These are phyloP conservation scores for Alectura lathami DNA, from an alignment of 2,113 vertebrate species.

Conservation along the genomic window DNA sequence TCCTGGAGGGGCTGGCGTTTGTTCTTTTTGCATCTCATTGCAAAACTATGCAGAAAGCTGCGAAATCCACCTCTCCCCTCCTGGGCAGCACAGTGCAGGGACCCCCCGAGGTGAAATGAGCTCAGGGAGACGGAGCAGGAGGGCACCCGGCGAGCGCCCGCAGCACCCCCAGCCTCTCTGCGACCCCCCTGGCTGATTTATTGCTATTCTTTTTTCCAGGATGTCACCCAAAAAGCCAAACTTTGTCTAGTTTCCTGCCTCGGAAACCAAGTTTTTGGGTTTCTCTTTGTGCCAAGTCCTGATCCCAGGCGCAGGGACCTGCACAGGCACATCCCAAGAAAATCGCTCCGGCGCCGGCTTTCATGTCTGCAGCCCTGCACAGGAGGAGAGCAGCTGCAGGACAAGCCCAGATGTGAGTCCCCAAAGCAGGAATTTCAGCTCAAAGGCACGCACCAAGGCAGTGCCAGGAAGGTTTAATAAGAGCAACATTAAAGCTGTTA, in stretches of 20 bases:
- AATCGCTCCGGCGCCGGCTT: not conserved
- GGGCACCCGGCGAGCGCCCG: too few species aligned
- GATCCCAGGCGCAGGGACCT: not conserved
- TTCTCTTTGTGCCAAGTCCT: not conserved
- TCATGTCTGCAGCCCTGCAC: conserved; percentile 43
- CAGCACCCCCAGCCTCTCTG: not conserved
- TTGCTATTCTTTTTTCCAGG: not conserved
- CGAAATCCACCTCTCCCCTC: not conserved
- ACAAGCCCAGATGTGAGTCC: conserved; percentile 52
- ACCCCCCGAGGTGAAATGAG: not conserved
- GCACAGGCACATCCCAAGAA: conserved; percentile 6
- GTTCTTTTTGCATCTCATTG: not conserved
- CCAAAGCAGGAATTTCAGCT: conserved; percentile 73
- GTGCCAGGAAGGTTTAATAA: conserved; percentile 78
- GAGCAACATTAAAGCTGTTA: conserved; percentile 74
- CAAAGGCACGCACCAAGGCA: conserved; percentile 67
- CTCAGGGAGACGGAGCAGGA: not conserved
- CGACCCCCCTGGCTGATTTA: not conserved
- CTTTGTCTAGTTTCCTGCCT: not conserved
- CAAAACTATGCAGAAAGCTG: conserved; percentile 16
- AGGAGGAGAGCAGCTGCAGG: conserved; percentile 66
- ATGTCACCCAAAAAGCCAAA: not conserved
- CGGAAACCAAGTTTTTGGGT: not conserved
- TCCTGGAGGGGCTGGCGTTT: not conserved
- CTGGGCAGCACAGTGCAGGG: not conserved